phyloP scores from a whole-genome alignment of 1,140 invertebrate genomes.

The Drosophila insularis region DNA sequence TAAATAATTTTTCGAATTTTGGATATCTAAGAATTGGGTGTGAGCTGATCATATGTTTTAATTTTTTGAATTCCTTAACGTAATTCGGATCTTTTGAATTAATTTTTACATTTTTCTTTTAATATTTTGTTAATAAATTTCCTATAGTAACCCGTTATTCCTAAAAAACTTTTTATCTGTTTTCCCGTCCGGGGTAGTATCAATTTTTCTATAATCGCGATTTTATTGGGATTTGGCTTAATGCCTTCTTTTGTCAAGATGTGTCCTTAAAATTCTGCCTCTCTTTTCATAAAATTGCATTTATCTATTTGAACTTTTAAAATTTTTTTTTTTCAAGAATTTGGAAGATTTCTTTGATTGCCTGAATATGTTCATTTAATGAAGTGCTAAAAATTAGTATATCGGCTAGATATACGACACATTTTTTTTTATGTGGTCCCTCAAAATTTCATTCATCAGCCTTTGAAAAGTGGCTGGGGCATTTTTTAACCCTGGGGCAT shows the following conservation, averaged over 20 bases:
- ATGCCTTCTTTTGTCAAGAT: conserved; percentile 5
- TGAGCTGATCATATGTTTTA: neutral
- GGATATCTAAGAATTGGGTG: neutral
- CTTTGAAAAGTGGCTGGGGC: conserved; percentile 32
- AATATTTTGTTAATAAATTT: too few species aligned
- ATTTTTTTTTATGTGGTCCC: conserved; percentile 19
- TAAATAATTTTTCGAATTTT: neutral
- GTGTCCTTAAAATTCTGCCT: conserved; percentile 27
- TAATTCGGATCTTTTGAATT: neutral
- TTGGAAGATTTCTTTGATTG: conserved; percentile 9
- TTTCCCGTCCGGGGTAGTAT: neutral
- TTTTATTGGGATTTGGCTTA: conserved; percentile 28
- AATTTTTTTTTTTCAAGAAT: conserved; percentile 22
- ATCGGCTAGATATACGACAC: conserved; percentile 42
- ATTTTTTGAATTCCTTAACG: neutral
- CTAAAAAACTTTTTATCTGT: neutral
- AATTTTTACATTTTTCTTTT: neutral
- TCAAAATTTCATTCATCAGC: conserved; percentile 24
- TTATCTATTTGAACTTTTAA: conserved; percentile 23
- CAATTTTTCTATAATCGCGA: conserved; percentile 15
- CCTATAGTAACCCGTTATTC: too few species aligned
- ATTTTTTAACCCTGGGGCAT: conserved; percentile 36
- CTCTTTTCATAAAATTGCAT: conserved; percentile 25
- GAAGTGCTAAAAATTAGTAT: conserved; percentile 46
- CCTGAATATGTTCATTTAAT: conserved; percentile 29